phyloP scores from a whole-genome alignment of 2,797 vertebrate genomes.

The Malacoctenus gilli region DNA sequence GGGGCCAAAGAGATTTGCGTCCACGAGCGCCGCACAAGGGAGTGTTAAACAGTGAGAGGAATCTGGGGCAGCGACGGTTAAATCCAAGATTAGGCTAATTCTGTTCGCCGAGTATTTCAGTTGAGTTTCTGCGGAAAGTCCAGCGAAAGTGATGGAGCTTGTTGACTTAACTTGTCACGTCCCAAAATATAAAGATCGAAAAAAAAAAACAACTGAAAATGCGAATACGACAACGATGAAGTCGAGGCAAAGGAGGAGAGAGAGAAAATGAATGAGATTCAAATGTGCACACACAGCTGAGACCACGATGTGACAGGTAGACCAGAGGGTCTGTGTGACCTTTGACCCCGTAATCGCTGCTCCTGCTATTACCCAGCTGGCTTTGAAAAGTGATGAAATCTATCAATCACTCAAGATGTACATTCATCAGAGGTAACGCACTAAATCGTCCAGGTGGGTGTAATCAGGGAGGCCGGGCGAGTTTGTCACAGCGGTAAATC shows the following conservation, averaged over 20 bases:
- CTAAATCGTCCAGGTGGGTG: slow-evolving; percentile 23
- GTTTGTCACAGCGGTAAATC: not conserved
- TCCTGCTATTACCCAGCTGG: slow-evolving; percentile 40
- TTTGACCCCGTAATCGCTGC: slow-evolving; percentile 45
- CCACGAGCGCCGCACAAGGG: slow-evolving; percentile 40
- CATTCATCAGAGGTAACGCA: slow-evolving; percentile 40
- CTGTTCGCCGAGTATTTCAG: slow-evolving; percentile 27
- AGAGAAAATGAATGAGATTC: too few species aligned
- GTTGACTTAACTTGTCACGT: too few species aligned
- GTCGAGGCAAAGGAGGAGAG: too few species aligned
- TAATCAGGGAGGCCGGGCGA: slow-evolving; percentile 14
- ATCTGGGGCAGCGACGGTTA: slow-evolving; percentile 45
- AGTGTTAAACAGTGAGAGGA: slow-evolving; percentile 46
- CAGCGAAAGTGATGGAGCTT: too few species aligned
- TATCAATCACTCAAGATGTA: slow-evolving; percentile 43
- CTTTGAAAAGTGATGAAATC: slow-evolving; percentile 56
- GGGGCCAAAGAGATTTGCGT: slow-evolving; percentile 61
- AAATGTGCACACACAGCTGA: too few species aligned
- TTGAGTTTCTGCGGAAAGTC: slow-evolving; percentile 20
- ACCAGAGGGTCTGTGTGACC: slow-evolving; percentile 51
- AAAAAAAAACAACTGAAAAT: too few species aligned
- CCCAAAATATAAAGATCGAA: too few species aligned
- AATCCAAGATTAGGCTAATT: slow-evolving; percentile 55
- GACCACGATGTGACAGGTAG: too few species aligned
- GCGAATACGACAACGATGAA: too few species aligned